phyloP scores from a whole-genome alignment of 2,888 invertebrate species.

The Brassicogethes aeneus region DNA sequence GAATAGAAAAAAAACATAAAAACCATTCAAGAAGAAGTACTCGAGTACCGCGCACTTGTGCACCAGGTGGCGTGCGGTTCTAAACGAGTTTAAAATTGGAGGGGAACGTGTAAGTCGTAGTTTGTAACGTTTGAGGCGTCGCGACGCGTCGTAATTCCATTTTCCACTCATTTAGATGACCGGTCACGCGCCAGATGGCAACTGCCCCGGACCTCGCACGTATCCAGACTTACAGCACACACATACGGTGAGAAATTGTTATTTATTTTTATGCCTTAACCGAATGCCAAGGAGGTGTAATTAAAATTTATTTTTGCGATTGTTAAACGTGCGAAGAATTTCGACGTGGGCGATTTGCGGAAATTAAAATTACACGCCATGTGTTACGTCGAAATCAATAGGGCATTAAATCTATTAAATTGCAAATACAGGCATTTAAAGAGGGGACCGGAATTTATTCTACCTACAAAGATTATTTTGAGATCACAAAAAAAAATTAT shows the following conservation, averaged over 20 bases:
- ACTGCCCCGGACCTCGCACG: slow-evolving; percentile 14
- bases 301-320: background rate
- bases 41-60: too few species aligned
- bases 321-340: background rate
- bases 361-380: too few species aligned
- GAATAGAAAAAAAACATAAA: too few species aligned
- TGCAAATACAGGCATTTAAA: background rate
- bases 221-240: too few species aligned
- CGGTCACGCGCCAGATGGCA: slow-evolving; percentile 22
- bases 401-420: background rate
- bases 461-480: too few species aligned
- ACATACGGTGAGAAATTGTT: slow-evolving; percentile 18
- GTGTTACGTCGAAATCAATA: background rate
- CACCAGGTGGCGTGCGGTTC: background rate
- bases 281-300: background rate
- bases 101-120: too few species aligned
- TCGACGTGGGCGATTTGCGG: too few species aligned
- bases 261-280: slow-evolving; percentile 15
- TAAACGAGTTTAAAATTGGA: too few species aligned
- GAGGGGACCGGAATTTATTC: too few species aligned
- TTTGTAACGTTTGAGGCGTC: background rate
- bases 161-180: slow-evolving; percentile 19
- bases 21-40: too few species aligned
- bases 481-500: too few species aligned
- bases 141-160: slow-evolving; percentile 17